phyloP scores from a whole-genome alignment of 2,888 invertebrate genomes.

The Achlya flavicornis region DNA sequence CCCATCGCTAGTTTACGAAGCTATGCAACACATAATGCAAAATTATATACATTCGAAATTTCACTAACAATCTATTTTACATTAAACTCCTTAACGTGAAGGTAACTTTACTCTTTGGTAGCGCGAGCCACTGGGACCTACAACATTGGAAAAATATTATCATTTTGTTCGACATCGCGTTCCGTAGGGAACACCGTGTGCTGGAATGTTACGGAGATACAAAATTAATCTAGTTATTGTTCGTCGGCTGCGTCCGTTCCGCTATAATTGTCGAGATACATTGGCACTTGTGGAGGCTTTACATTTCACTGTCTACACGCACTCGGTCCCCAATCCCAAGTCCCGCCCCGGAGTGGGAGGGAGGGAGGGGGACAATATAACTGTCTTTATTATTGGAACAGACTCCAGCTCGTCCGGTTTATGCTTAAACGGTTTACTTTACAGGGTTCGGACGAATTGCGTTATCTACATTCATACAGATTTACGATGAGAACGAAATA shows the following conservation, averaged over 20 bases:
- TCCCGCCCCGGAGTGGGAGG: neutral
- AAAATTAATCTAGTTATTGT: slow-evolving; percentile 65
- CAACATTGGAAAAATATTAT: slow-evolving; percentile 52
- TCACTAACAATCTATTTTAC: slow-evolving; percentile 73
- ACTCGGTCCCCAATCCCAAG: slow-evolving; percentile 17
- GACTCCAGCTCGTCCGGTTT: slow-evolving; percentile 19
- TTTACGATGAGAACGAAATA: slow-evolving; percentile 28
- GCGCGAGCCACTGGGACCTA: slow-evolving; percentile 69
- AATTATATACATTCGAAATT: slow-evolving; percentile 73
- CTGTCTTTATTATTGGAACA: slow-evolving; percentile 23
- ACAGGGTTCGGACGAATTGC: slow-evolving; percentile 38
- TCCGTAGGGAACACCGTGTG: slow-evolving; percentile 34
- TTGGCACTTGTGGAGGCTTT: slow-evolving; percentile 74
- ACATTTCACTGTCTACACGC: slow-evolving; percentile 38
- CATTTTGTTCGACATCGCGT: slow-evolving; percentile 36
- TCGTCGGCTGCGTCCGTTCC: slow-evolving; percentile 55
- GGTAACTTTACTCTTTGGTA: slow-evolving; percentile 83
- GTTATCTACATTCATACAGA: slow-evolving; percentile 30
- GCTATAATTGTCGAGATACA: slow-evolving; percentile 38
- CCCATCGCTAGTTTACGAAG: slow-evolving; percentile 53
- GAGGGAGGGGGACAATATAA: slow-evolving; percentile 16
- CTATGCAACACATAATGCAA: slow-evolving; percentile 73
- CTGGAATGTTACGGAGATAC: slow-evolving; percentile 65
- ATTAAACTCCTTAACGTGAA: slow-evolving; percentile 73
- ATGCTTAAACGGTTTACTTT: slow-evolving; percentile 14